These are phyloP conservation scores for Manis javanica DNA, from an alignment of 2,797 vertebrate genomes.

Conservation along the genomic window DNA sequence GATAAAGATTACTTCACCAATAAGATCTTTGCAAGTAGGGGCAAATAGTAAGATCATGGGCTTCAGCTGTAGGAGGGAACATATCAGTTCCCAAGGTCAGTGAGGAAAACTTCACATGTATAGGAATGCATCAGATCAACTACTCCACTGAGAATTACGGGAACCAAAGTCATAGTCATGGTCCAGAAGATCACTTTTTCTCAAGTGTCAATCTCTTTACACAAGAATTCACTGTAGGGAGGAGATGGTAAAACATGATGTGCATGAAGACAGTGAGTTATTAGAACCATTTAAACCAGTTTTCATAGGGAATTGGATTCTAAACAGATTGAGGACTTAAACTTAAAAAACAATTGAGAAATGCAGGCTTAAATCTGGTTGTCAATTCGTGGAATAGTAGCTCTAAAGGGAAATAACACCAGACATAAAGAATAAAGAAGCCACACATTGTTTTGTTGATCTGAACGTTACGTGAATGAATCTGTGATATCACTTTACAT, in stretches of 20 bases:
- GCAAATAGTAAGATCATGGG: not conserved
- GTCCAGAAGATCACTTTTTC: not conserved
- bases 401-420: not conserved
- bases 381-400: not conserved
- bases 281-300: not conserved
- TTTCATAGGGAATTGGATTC: not conserved
- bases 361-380: not conserved
- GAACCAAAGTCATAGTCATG: not conserved
- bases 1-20: not conserved
- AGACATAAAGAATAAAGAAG: not conserved
- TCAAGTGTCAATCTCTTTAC: not conserved
- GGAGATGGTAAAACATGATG: not conserved
- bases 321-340: not conserved
- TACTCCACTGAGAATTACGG: not conserved
- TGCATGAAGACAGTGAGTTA: not conserved
- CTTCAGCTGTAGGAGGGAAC: not conserved
- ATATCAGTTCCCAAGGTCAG: not conserved
- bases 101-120: not conserved
- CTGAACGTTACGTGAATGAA: not conserved
- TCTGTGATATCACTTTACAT: not conserved
- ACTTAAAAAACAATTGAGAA: not conserved
- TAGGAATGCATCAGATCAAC: not conserved
- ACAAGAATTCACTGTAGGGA: not conserved
- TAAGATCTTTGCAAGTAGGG: not conserved
- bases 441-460: not conserved